A percentile compares a stretch with the other conserved stretches of the same genome.
Evolutionary conservation across 2,888 invertebrate genomes (phyloP).

Genomic region (Conus canariensis): DNA sequence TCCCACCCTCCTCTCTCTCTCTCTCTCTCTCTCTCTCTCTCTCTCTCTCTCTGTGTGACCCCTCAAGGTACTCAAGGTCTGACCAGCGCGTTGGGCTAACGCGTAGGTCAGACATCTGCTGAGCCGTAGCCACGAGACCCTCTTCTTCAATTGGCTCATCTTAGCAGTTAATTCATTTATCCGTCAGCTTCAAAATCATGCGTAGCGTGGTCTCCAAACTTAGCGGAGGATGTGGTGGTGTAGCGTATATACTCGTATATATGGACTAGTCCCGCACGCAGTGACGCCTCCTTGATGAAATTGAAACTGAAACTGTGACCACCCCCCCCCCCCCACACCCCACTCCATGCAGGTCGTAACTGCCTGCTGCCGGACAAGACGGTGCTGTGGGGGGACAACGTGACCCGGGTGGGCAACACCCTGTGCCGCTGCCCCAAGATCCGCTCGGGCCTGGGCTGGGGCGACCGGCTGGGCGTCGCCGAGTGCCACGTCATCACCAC

Average conservation of each 20-base stretch:
- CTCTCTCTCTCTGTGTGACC: neutral
- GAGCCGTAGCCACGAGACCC: no score
- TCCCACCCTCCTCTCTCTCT: neutral
- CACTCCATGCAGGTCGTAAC: neutral
- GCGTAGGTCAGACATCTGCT: no score
- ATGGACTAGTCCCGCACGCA: neutral
- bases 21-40: neutral
- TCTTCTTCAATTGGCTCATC: neutral
- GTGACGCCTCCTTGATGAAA: neutral
- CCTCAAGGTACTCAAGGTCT: neutral
- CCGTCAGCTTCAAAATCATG: no score
- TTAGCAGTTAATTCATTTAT: no score
- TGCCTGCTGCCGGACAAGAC: neutral
- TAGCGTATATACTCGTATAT: neutral
- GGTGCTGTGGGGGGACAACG: neutral
- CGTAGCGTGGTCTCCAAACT: no score
- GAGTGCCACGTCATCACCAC: neutral
- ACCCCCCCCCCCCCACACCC: neutral
- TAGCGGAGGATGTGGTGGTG: neutral
- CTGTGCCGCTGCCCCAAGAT: neutral
- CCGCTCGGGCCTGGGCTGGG: neutral
- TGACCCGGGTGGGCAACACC: neutral
- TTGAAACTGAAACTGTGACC: neutral
- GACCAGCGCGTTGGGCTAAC: no score
- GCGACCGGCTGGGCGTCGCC: neutral